Conservation (phyloP, 2,113 vertebrate genomes). For the Nicator chloris region DNA sequence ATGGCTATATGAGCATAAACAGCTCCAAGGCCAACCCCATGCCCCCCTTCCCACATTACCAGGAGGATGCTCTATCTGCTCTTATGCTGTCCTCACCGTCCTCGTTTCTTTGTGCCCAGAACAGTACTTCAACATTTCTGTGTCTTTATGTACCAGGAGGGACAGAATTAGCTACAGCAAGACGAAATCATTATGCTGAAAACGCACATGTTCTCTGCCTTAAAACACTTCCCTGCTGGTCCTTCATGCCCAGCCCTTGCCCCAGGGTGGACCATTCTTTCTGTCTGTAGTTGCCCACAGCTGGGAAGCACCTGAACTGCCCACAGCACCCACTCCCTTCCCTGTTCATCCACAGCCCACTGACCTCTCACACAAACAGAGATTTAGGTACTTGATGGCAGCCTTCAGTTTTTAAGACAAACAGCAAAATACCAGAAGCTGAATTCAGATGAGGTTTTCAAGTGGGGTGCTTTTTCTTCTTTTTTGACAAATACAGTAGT, state of each 20-base stretch:
- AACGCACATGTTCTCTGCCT: fast-evolving
- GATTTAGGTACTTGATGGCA: neutral
- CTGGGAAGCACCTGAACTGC: neutral
- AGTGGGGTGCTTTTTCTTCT: neutral
- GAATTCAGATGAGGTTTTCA: neutral
- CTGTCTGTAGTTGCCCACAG: too few species aligned
- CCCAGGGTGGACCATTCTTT: neutral
- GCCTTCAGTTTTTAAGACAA: neutral
- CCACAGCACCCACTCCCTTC: neutral
- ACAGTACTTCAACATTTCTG: neutral
- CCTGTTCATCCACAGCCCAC: neutral
- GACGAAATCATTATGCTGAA: neutral
- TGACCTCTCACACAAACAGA: fast-evolving
- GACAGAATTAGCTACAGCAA: neutral
- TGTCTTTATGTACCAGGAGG: neutral
- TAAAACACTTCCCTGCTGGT: neutral
- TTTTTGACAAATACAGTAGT: neutral
- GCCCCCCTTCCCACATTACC: neutral
- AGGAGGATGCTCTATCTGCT: neutral
- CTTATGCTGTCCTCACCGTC: neutral
- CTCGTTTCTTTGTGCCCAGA: neutral
- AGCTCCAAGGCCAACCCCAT: neutral
- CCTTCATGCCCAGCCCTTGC: neutral
- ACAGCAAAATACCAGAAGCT: neutral
- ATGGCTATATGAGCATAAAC: fast-evolving